These are phyloP conservation scores for Dryoscopus gambensis DNA, from an alignment of 2,113 vertebrate species.

Conservation along the genomic window DNA sequence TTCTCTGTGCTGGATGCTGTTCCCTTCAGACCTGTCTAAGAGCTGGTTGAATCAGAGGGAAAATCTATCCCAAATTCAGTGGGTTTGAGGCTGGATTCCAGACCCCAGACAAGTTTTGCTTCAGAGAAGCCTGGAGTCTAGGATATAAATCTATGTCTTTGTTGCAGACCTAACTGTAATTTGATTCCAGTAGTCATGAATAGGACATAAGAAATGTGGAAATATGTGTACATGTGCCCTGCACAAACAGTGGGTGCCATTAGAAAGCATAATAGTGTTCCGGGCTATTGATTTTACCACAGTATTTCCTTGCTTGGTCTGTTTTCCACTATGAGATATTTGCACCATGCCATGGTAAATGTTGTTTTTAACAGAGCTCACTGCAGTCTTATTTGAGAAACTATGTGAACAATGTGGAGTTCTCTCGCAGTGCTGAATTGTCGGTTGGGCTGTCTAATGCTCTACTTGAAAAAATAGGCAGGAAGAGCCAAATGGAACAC, in stretches of 20 bases:
- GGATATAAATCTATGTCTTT: background rate
- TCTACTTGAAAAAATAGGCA: background rate
- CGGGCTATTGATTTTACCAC: conserved; percentile 35
- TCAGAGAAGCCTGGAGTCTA: background rate
- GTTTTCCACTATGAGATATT: conserved; percentile 8
- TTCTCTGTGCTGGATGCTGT: background rate
- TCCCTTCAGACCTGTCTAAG: background rate
- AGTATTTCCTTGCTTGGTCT: conserved; percentile 44
- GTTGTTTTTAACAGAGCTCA: conserved; percentile 25
- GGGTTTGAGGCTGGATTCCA: background rate
- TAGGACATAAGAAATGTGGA: background rate
- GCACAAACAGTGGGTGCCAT: background rate
- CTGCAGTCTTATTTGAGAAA: background rate
- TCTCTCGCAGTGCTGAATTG: background rate
- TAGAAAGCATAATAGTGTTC: conserved; percentile 33
- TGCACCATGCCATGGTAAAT: conserved; percentile 5
- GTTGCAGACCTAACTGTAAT: background rate
- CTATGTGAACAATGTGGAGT: background rate
- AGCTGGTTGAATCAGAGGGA: background rate
- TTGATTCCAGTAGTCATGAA: background rate
- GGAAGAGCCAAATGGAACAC: background rate
- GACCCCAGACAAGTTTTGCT: background rate
- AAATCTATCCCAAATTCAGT: background rate
- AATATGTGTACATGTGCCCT: background rate
- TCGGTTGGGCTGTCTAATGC: background rate